Percentiles rank a stretch among this genome's conserved stretches.
phyloP scores from a whole-genome alignment of 1,140 invertebrate species.

The Chironomus striatipennis region DNA sequence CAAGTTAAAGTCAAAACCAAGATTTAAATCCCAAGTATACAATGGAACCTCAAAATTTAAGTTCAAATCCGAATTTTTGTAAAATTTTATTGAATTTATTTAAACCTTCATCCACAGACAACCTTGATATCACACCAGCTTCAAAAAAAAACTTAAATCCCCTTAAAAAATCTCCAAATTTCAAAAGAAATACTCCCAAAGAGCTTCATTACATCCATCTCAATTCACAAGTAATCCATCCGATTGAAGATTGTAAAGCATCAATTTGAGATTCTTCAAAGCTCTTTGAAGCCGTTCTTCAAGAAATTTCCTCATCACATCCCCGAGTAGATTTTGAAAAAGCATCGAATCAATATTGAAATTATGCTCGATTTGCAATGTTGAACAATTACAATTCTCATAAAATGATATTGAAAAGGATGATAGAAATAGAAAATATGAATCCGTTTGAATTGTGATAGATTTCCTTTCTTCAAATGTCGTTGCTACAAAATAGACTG shows the following conservation, averaged over 20 bases:
- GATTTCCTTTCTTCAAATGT: background rate
- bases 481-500: background rate
- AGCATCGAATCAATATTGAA: background rate
- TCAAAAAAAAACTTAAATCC: too few species aligned
- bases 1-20: too few species aligned
- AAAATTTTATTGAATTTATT: too few species aligned
- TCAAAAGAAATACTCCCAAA: too few species aligned
- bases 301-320: background rate
- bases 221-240: background rate
- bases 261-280: conserved; percentile 15
- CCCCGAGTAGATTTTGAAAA: background rate
- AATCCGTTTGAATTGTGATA: background rate
- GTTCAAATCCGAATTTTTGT: too few species aligned
- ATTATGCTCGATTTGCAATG: conserved; percentile 1
- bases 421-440: background rate
- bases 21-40: too few species aligned
- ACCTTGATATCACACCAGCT: too few species aligned
- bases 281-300: background rate
- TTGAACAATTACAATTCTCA: background rate
- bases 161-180: too few species aligned
- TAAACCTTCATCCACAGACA: too few species aligned
- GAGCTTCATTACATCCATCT: background rate
- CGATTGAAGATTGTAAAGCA: background rate
- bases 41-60: too few species aligned
- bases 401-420: background rate